Conservation (phyloP, 2,113 vertebrate species). For the Eulemur macaco region DNA sequence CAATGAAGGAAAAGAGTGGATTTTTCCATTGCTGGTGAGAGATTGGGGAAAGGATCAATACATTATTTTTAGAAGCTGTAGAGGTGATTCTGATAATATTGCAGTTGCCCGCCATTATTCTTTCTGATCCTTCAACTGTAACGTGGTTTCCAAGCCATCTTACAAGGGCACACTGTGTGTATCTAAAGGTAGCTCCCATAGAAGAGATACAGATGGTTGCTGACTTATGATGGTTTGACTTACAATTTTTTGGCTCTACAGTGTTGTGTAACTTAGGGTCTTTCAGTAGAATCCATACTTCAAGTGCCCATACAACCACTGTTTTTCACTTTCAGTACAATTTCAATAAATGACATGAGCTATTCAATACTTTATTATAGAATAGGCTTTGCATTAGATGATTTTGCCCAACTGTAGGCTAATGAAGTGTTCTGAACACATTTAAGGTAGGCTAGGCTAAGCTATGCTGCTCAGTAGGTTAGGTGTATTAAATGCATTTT, state of each 20-base stretch:
- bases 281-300: background rate
- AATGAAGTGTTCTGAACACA: background rate
- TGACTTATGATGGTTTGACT: background rate
- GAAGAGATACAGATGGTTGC: background rate
- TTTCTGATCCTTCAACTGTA: conserved; percentile 49
- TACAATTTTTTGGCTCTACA: background rate
- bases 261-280: background rate
- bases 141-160: background rate
- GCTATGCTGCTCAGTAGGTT: background rate
- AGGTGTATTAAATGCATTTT: background rate
- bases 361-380: background rate
- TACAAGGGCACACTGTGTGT: background rate
- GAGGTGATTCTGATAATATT: conserved; percentile 50
- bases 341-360: background rate
- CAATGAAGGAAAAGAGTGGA: conserved; percentile 32
- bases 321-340: background rate
- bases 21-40: conserved; percentile 43
- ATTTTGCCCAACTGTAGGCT: background rate
- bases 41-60: conserved; percentile 36
- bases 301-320: background rate
- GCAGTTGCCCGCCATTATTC: background rate
- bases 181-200: background rate
- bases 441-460: background rate
- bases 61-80: conserved; percentile 40
- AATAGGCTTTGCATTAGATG: background rate